Percentiles rank a stretch among this genome's conserved stretches.
These are phyloP conservation scores for Cryptus armator DNA, from an alignment of 2,888 invertebrate species.

Conservation along the genomic window DNA sequence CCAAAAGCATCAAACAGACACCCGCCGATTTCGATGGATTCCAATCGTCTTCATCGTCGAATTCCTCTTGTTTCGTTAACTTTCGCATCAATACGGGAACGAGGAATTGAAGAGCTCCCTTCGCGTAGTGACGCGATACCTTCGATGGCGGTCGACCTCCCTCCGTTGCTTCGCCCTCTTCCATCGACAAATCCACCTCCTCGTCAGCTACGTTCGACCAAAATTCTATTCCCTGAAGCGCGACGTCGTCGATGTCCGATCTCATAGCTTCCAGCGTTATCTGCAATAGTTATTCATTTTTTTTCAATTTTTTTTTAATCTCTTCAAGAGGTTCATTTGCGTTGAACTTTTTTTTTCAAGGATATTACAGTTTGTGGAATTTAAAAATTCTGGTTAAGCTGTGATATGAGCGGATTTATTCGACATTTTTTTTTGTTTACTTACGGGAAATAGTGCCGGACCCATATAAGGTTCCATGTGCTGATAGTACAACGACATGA, in stretches of 20 bases:
- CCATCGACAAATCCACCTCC: constrained; percentile 97
- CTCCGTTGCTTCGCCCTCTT: constrained; percentile 97
- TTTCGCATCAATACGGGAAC: constrained; percentile 97
- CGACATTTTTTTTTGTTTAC: constrained; percentile 72
- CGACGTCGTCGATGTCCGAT: constrained; percentile 97
- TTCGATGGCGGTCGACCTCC: constrained; percentile 96
- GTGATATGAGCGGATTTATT: background rate
- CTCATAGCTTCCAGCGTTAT: constrained; percentile 99
- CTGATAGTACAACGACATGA: constrained; percentile 99
- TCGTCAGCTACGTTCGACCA: constrained; percentile 99
- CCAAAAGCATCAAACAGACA: constrained; percentile 98
- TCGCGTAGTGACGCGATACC: constrained; percentile 98
- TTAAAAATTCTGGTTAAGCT: background rate
- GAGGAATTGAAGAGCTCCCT: constrained; percentile 97
- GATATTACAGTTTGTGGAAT: background rate
- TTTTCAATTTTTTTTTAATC: background rate
- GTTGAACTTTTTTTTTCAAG: background rate
- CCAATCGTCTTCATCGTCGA: constrained; percentile 99
- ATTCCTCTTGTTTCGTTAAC: constrained; percentile 98
- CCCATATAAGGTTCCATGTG: constrained; percentile 99
- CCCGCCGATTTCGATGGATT: constrained; percentile 99
- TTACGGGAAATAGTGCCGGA: constrained; percentile 96
- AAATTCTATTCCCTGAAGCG: constrained; percentile 99
- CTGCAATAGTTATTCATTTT: constrained; percentile 80
- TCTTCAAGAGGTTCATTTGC: background rate